phyloP scores from a whole-genome alignment of 2,797 vertebrate species.

The Bucorvus abyssinicus region DNA sequence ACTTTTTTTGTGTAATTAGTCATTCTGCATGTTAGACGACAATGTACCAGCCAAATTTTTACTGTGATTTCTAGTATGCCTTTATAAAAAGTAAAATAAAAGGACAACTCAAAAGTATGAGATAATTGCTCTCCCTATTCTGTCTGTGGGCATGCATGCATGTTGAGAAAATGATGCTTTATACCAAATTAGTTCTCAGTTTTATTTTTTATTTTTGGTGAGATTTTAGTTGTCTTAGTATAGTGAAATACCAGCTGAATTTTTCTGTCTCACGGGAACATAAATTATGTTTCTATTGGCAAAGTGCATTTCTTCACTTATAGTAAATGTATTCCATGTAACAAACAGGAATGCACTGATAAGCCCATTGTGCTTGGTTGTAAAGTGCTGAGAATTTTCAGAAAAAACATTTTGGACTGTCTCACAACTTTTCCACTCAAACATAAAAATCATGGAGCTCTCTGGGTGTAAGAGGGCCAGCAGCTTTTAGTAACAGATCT shows the following conservation, averaged over 20 bases:
- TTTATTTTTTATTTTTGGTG: not conserved
- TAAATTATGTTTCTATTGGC: not conserved
- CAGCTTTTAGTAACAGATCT: not conserved
- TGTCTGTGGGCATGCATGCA: rapidly evolving
- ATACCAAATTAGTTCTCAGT: not conserved
- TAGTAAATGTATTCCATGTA: not conserved
- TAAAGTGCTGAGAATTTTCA: not conserved
- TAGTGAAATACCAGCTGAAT: not conserved
- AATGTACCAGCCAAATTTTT: not conserved
- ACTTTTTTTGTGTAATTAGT: not conserved
- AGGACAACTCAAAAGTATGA: not conserved
- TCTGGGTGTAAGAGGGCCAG: not conserved
- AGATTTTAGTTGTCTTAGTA: not conserved
- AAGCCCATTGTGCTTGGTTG: not conserved
- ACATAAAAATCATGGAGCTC: not conserved
- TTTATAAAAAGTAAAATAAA: not conserved
- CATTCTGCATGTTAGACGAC: not conserved
- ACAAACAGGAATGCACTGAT: not conserved
- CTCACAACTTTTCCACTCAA: not conserved
- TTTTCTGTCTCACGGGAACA: not conserved
- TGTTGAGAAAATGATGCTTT: not conserved
- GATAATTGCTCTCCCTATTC: not conserved
- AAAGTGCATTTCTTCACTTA: not conserved
- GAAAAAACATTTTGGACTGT: not conserved
- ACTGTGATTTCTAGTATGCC: not conserved